phyloP scores from a whole-genome alignment of 2,113 vertebrate species.

The Pipa parva region DNA sequence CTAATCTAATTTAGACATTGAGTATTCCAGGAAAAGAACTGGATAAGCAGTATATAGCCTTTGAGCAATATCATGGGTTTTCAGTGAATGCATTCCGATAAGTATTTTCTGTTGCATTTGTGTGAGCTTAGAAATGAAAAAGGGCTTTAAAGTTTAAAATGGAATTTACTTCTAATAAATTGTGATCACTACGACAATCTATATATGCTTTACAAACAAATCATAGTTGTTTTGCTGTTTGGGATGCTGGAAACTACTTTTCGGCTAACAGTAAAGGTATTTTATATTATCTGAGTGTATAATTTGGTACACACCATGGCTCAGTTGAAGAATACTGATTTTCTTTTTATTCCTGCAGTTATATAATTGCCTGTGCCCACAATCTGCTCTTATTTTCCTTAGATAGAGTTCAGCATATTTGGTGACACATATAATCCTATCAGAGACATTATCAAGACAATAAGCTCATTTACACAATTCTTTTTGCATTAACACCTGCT shows the following conservation, averaged over 20 bases:
- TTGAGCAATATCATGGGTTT: too few relatives aligned
- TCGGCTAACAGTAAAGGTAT: background rate
- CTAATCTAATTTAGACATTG: too few relatives aligned
- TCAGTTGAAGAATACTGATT: conserved; percentile 19
- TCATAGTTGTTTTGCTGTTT: background rate
- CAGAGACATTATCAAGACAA: conserved; percentile 31
- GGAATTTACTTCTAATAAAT: too few relatives aligned
- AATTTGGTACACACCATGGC: conserved; percentile 7
- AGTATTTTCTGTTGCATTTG: background rate
- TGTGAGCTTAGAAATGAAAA: background rate
- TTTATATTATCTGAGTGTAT: conserved; percentile 4
- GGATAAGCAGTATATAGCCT: too few relatives aligned
- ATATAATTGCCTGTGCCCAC: conserved; percentile 15
- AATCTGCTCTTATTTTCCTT: conserved; percentile 23
- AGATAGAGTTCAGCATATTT: conserved; percentile 27
- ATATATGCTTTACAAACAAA: background rate
- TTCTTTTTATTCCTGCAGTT: conserved; percentile 3
- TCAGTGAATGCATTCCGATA: too few relatives aligned
- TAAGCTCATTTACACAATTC: conserved; percentile 24
- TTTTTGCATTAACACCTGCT: conserved; percentile 30
- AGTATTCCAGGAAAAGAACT: too few relatives aligned
- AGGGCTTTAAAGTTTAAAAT: background rate
- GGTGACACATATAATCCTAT: conserved; percentile 35
- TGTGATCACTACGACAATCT: background rate
- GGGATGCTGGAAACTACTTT: background rate